Base-by-base conservation (phyloP, 2,888 invertebrate species). In the Volucella inflata region DNA sequence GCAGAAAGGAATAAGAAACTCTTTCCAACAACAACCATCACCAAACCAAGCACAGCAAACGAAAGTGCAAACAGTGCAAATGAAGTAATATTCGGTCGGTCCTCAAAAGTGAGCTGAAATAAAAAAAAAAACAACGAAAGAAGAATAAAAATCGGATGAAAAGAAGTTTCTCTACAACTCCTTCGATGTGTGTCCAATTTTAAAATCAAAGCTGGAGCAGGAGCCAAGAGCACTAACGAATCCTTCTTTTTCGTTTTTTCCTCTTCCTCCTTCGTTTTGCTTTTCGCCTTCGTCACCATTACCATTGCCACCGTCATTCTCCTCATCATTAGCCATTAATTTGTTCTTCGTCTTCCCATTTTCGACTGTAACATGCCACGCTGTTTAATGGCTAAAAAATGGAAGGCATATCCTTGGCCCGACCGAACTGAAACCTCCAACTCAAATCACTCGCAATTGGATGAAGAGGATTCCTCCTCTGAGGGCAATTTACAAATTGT, bases 341-440 rank as follows among this genome's bases (percentile, higher is more conserved):
- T 79, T 84, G 42, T 57, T 59, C 44, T 51, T n/a, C 55, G 70
- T 81, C 81, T 75, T 71, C 48, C 81, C 30, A 30, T 30, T 64
- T 21, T 44, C 70, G 12, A 59, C 51, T 72, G 48, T 77, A 94
- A 93, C 93, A 97, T 97, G 97, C 97, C 97, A 93, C 96, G 97
- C 93, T 97, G 97, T 94, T 95, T 97, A 93, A 97, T 97, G 97
- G 97, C 97, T 91, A 97, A 97, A 94, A 97, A 97, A 94, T 97
- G 97, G 97, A 97, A 97, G 95, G 96, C 95, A 92, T 95, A 95
- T 91, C 95, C 95, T 88, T 95, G 95, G 95, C 94, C 95, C 89
- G 95, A 95, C 90, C 94, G 95, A 88, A 93, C 93, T 88, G 93
- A 92, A 91, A 83, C 85, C 84, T 88, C 55, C 65, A 88, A 53